phyloP scores from a whole-genome alignment of 2,888 invertebrate species.

The Sympetrum striolatum region DNA sequence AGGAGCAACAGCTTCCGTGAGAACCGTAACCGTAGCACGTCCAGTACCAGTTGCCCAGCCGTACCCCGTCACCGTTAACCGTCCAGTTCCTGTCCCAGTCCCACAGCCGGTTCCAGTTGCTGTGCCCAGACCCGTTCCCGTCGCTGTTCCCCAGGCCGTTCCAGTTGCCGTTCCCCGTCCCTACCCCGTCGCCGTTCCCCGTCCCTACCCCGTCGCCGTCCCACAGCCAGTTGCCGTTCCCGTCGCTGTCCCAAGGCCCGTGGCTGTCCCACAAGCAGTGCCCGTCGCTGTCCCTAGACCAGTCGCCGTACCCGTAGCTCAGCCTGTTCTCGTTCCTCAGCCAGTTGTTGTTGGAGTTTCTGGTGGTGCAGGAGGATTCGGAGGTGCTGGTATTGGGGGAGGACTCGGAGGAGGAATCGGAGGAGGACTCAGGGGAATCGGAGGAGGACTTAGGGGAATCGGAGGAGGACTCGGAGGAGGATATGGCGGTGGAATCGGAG shows the following conservation, averaged over 20 bases:
- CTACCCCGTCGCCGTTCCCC: constrained; percentile 13
- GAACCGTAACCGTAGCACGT: constrained; percentile 30
- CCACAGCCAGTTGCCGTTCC: constrained; percentile 16
- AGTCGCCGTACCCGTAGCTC: constrained; percentile 64
- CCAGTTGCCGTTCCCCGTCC: constrained; percentile 38
- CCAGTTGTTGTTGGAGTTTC: constrained; percentile 59
- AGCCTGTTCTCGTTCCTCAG: constrained; percentile 63
- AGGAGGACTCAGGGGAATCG: neutral
- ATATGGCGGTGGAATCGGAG: neutral
- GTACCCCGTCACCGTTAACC: constrained; percentile 41
- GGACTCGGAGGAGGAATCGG: neutral
- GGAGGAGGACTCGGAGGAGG: constrained; percentile 11
- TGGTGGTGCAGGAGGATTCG: neutral
- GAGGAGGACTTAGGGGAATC: neutral
- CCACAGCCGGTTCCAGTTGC: constrained; percentile 13
- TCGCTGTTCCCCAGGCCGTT: constrained; percentile 25
- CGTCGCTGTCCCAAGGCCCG: constrained; percentile 1
- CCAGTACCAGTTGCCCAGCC: constrained; percentile 36
- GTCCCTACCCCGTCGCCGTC: constrained; percentile 37
- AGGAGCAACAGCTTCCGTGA: neutral
- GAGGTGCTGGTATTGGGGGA: neutral
- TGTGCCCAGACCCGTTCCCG: constrained; percentile 42
- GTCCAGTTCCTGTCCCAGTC: constrained; percentile 18
- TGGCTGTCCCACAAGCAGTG: constrained; percentile 58
- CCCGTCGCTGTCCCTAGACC: constrained; percentile 65